These are phyloP conservation scores for Macropodus opercularis DNA, from an alignment of 2,797 vertebrate genomes.

Conservation along the genomic window DNA sequence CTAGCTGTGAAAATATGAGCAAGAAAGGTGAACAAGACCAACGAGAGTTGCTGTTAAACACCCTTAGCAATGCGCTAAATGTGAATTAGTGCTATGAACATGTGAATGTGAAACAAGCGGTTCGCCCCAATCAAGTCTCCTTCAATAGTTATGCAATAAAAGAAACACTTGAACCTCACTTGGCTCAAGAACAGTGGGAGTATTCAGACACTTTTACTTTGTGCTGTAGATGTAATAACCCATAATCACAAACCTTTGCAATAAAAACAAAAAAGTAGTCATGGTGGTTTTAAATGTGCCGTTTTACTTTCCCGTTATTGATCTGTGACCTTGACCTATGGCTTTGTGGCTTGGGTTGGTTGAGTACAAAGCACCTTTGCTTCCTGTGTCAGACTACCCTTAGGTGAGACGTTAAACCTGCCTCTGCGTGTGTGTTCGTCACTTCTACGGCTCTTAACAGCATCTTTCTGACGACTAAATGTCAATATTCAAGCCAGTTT, in stretches of 20 bases:
- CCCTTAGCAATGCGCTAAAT: conserved; percentile 32
- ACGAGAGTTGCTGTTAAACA: conserved; percentile 27
- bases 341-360: no score
- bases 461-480: no score
- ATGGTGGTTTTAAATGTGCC: no score
- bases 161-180: conserved; percentile 5
- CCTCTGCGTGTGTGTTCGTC: background rate
- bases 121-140: conserved; percentile 9
- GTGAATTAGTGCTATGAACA: conserved; percentile 41
- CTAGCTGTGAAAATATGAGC: conserved; percentile 44
- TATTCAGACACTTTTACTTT: background rate
- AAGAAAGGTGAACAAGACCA: conserved; percentile 36
- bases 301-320: no score
- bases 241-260: no score
- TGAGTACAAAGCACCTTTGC: no score
- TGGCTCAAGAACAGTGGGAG: background rate
- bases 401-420: no score
- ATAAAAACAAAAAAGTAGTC: no score
- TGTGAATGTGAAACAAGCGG: conserved; percentile 27
- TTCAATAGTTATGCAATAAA: conserved; percentile 24
- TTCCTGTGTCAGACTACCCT: no score
- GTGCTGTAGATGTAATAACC: background rate
- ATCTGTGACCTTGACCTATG: no score
- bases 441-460: background rate
- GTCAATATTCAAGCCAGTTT: no score